Evolutionary conservation across 1,140 invertebrate species (phyloP).

Genomic region (Ladona fulva): DNA sequence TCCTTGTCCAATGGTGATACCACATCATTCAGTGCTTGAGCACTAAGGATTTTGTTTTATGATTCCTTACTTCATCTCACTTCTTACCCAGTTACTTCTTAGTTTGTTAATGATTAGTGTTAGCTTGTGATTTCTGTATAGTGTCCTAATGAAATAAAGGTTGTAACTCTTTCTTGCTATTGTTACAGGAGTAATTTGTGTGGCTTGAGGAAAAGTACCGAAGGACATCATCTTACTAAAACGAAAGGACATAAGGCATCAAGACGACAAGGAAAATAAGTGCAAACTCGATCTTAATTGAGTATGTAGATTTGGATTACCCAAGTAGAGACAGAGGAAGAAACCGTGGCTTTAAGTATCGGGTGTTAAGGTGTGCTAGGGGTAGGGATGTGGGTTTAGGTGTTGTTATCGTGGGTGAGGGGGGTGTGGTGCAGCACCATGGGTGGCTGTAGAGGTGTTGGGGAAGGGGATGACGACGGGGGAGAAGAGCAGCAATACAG

Average conservation of each 20-base stretch:
- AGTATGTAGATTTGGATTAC: not conserved
- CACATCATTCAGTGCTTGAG: no score
- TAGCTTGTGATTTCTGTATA: no score
- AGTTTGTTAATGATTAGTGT: no score
- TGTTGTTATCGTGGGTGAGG: constrained; percentile 11
- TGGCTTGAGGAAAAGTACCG: not conserved
- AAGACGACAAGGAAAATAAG: not conserved
- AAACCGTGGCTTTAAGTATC: constrained; percentile 2
- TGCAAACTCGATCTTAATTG: not conserved
- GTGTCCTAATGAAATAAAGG: no score
- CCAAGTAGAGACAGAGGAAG: not conserved
- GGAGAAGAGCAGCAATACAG: constrained; percentile 73
- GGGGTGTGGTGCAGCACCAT: constrained; percentile 8
- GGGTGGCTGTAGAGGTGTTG: not conserved
- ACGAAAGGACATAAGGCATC: not conserved
- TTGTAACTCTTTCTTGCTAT: no score
- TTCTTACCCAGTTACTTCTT: no score
- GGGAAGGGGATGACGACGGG: not conserved
- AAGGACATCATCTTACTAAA: not conserved
- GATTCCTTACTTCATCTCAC: no score
- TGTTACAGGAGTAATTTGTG: not conserved
- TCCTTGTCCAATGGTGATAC: no score
- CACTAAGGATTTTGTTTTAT: no score
- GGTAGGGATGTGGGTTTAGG: constrained; percentile 20
- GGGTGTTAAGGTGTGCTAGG: not conserved